Evolutionary conservation across 2,113 vertebrate species (phyloP), one percentile per base, ranked within the genome.

Genomic region (Alosa alosa): DNA sequence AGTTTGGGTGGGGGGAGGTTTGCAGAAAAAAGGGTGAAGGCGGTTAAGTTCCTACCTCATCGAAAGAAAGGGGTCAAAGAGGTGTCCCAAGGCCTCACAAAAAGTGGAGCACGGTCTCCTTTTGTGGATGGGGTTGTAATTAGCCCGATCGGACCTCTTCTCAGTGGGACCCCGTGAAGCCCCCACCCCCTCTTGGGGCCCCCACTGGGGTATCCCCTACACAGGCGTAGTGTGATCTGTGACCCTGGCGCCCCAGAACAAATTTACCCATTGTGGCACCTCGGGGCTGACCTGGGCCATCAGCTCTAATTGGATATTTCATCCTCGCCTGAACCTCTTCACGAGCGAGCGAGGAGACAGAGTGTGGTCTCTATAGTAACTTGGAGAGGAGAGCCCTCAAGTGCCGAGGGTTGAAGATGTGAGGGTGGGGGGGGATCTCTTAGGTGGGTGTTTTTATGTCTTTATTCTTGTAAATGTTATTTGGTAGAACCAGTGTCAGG

Each of bases 241-340:
- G 89, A 93, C 91, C 90, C 88, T 15, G 86, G 82, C 82, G 81
- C 84, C 83, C 84, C 81, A 82, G 36, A 75, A 89, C 49, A 89
- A 90, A 90, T 93, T 84, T 90, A 87, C 85, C 91, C 86, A 91
- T 92, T 93, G 90, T 92, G 85, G 18, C 87, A 39, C 82, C 84
- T 85, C 87, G 85, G 81, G 36, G 84, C 87, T 88, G 85, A 0
- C 2, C 86, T 83, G 82, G 87, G 13, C 85, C 50, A 0, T 18
- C 85, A 81, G 75, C 86, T 52, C 81, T 78, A 83, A 89, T 85
- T 89, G 86, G 78, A 90, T 81, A 7, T 60, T 87, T 83, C 52
- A 81, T 81, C 78, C 86, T 78, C 72, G 6, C 75, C 46, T 81
- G 81, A 83, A 81, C 81, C 84, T 83, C 88, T 60, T 10, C 84